Conservation (phyloP, 2,113 vertebrate genomes). For the Xenopus laevis region DNA sequence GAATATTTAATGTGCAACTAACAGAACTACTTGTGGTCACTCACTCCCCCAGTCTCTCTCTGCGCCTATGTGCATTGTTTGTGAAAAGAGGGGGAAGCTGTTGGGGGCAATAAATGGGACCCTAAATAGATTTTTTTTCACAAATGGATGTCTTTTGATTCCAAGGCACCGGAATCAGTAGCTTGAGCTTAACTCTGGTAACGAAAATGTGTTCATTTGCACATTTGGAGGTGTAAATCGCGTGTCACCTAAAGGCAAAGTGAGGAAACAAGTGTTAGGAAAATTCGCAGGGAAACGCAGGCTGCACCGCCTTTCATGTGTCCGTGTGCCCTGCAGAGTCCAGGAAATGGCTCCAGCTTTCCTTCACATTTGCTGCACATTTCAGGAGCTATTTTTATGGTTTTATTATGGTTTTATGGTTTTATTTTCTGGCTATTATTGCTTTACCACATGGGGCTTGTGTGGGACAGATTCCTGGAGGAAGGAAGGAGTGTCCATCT, state of each 20-base stretch:
- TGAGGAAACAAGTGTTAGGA: slow-evolving; percentile 27
- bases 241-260: slow-evolving; percentile 23
- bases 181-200: not conserved
- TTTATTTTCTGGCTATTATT: slow-evolving; percentile 29
- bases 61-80: no score
- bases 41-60: no score
- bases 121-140: no score
- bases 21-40: no score
- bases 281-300: slow-evolving; percentile 8
- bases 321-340: slow-evolving; percentile 32
- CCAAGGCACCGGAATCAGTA: not conserved
- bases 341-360: slow-evolving; percentile 32
- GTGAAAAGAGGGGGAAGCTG: not conserved
- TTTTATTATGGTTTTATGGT: slow-evolving; percentile 36
- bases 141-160: no score
- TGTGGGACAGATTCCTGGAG: not conserved
- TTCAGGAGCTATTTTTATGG: slow-evolving; percentile 34
- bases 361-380: slow-evolving; percentile 34
- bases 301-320: slow-evolving; percentile 1
- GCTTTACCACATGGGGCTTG: slow-evolving; percentile 33
- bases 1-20: not conserved
- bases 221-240: slow-evolving; percentile 32
- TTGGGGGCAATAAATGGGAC: not conserved
- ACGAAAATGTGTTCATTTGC: slow-evolving; percentile 16
- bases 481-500: no score